Conservation (phyloP, 1,140 invertebrate species). For the Drosophila murphyi region DNA sequence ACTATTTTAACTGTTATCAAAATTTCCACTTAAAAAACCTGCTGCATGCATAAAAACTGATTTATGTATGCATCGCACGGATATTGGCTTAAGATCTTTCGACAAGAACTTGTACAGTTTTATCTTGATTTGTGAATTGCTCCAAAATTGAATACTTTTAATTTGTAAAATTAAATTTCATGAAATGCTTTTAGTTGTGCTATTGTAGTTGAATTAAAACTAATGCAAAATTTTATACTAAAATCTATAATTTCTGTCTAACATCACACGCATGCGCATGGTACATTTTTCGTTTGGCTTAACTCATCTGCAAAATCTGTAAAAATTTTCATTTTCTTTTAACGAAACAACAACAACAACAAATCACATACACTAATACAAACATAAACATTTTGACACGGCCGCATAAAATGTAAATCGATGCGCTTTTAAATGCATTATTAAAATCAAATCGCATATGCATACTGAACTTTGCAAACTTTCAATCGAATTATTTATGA, state of each 20-base stretch:
- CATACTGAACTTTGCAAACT: conserved; percentile 26
- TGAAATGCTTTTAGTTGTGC: conserved; percentile 66
- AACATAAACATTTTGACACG: conserved; percentile 47
- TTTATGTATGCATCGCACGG: conserved; percentile 23
- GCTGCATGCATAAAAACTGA: conserved; percentile 29
- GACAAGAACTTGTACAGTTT: background rate
- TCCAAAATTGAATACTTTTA: background rate
- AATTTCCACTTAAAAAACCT: conserved; percentile 3
- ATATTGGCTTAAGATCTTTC: conserved; percentile 16
- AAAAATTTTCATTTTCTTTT: conserved; percentile 59
- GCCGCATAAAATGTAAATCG: conserved; percentile 8
- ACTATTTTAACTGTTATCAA: background rate
- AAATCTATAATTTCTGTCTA: conserved; percentile 84
- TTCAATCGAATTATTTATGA: conserved; percentile 10
- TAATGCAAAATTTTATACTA: conserved; percentile 82
- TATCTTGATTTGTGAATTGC: background rate
- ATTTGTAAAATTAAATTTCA: conserved; percentile 1
- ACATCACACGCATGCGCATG: conserved; percentile 85
- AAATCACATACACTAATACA: conserved; percentile 28
- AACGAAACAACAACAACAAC: conserved; percentile 36
- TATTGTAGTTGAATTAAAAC: conserved; percentile 71
- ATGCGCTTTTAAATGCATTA: conserved; percentile 11
- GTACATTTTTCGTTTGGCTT: conserved; percentile 77
- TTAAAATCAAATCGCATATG: conserved; percentile 12
- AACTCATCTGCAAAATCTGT: conserved; percentile 74